A percentile compares a stretch with the other conserved stretches of the same genome.
These are phyloP conservation scores for Latrodectus geometricus DNA, from an alignment of 1,140 invertebrate genomes.

Conservation along the genomic window DNA sequence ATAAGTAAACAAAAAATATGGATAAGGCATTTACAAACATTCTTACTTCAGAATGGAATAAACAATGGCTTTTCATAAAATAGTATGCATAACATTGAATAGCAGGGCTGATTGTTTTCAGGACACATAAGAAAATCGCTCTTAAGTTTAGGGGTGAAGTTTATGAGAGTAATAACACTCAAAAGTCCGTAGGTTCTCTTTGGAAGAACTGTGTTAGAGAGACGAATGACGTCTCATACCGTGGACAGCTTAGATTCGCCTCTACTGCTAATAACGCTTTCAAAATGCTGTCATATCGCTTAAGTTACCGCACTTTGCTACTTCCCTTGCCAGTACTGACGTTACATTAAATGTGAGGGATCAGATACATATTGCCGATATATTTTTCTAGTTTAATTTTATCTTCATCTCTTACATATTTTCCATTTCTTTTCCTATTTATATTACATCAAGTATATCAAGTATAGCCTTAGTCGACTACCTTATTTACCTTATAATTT, in stretches of 20 bases:
- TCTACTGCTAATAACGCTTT: conserved; percentile 35
- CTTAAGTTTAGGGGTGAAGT: background rate
- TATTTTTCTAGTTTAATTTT: background rate
- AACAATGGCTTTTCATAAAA: too few species aligned
- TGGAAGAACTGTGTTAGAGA: conserved; percentile 20
- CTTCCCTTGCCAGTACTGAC: background rate
- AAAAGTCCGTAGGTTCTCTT: background rate
- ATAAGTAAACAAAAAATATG: too few species aligned
- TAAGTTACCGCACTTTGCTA: conserved; percentile 31
- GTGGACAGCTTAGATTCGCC: conserved; percentile 22
- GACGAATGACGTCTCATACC: conserved; percentile 33
- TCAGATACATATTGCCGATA: background rate
- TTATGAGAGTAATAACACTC: conserved; percentile 54
- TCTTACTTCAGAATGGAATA: too few species aligned
- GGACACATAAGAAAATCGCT: too few species aligned
- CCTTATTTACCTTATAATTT: too few species aligned
- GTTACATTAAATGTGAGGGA: conserved; percentile 24
- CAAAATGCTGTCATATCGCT: conserved; percentile 36
- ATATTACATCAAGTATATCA: too few species aligned
- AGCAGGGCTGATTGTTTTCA: too few species aligned
- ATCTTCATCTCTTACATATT: too few species aligned
- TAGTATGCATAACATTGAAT: too few species aligned
- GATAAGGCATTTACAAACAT: too few species aligned
- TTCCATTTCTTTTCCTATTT: too few species aligned
- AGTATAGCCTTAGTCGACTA: too few species aligned